Evolutionary conservation across 2,888 invertebrate genomes (phyloP).

Genomic region (Drosophila subsilvestris): DNA sequence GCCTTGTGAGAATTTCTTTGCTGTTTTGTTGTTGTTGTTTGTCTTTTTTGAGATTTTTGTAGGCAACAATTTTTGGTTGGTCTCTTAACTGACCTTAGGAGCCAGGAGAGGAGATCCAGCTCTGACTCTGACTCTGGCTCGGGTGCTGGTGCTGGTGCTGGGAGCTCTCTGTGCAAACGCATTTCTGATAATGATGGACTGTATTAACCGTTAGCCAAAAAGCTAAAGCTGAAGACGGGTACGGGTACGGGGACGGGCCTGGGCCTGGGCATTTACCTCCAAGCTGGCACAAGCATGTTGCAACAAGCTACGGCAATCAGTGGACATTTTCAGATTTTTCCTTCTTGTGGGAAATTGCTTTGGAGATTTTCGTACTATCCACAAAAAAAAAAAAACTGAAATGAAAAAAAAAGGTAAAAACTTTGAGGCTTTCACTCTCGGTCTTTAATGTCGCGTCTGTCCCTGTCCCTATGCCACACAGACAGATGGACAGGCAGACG

Average conservation of each 20-base stretch:
- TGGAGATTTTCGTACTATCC: conserved; percentile 20
- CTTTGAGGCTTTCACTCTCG: conserved; percentile 67
- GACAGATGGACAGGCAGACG: not conserved
- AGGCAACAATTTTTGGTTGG: conserved; percentile 68
- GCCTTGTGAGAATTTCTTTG: conserved; percentile 73
- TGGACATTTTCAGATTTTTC: conserved; percentile 74
- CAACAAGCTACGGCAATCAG: conserved; percentile 77
- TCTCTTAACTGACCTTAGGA: conserved; percentile 71
- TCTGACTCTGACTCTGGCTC: conserved; percentile 33
- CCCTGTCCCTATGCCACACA: conserved; percentile 12
- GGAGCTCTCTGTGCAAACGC: conserved; percentile 63
- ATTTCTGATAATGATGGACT: conserved; percentile 81
- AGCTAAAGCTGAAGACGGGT: conserved; percentile 42
- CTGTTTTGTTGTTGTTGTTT: conserved; percentile 11
- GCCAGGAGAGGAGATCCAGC: conserved; percentile 50
- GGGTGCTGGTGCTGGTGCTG: conserved; percentile 49
- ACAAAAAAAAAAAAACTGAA: not conserved
- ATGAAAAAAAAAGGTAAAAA: conserved; percentile 25
- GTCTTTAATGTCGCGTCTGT: conserved; percentile 27
- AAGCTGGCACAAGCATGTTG: conserved; percentile 44
- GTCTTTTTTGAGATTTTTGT: conserved; percentile 62
- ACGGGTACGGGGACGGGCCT: conserved; percentile 39
- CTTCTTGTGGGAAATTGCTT: conserved; percentile 38
- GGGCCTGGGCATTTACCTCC: too few relatives aligned
- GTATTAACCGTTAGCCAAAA: conserved; percentile 77